Evolutionary conservation across 1,140 invertebrate species (phyloP), one percentile per base, ranked within the genome.

Genomic region (Drosophila kepulauana): DNA sequence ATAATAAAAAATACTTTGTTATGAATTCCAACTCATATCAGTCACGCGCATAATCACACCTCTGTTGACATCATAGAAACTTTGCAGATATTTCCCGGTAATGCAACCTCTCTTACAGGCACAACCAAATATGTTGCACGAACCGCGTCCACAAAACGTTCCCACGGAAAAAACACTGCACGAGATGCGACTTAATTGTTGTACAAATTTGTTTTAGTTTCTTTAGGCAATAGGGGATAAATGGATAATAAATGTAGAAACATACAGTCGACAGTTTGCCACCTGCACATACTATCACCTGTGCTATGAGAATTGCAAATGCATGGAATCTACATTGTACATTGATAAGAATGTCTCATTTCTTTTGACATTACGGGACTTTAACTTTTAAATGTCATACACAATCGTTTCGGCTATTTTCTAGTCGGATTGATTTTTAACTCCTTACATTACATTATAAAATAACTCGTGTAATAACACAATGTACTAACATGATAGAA

Each of bases 81-180:
- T 65, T 0, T 30, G 3, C 20, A 65, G 16, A 45, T 54, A 68
- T 1, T 74, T 8, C 15, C 64, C 71, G 1, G 7, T 8, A 5
- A 61, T 20, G 48, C 71, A 74, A 15, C 65, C 71, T 10, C 20
- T 11, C 3, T 10, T 1, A 49, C 71, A 74, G 30, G 3, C 10
- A 8, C 71, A 73, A 1, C 71, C 56, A n/a, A 68, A 68, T 15
- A 54, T 43, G 6, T 73, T 61, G 38, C 71, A 73, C 2, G 54
- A n/a, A n/a, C 65, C 11, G 1, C 65, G 64, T 6, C 71, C 71
- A 7, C 71, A 74, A n/a, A 8, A 68, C 10, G 35, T 54, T 16
- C 71, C 71, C n/a, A 68, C 46, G n/a, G n/a, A 54, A 13, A 65
- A 15, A 35, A 48, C 16, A n/a, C 30, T 13, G 16, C 11, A 30